Evolutionary conservation across 2,113 vertebrate species (phyloP).

Genomic region (Antechinus stuartii): DNA sequence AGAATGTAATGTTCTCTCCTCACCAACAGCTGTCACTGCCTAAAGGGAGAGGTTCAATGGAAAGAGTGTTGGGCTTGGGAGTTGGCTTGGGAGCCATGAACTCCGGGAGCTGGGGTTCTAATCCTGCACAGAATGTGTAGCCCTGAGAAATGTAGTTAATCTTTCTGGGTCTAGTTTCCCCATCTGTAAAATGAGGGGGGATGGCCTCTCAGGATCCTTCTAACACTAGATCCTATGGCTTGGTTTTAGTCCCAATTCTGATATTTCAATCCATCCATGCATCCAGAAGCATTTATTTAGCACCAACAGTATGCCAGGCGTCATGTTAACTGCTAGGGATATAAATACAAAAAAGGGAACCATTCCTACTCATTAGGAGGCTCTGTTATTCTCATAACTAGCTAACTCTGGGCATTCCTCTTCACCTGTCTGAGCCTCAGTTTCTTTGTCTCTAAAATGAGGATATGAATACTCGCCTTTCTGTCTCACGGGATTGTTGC

Average conservation of each 20-base stretch:
- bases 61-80: background rate
- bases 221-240: background rate
- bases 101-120: background rate
- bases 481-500: background rate
- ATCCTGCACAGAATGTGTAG: background rate
- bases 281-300: background rate
- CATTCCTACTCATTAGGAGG: background rate
- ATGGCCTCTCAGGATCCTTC: background rate
- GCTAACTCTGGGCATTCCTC: no score
- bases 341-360: background rate
- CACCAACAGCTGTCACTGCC: background rate
- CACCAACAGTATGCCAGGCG: background rate
- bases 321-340: background rate
- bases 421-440: background rate
- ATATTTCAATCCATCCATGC: background rate
- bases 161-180: background rate
- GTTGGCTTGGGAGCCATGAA: background rate
- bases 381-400: background rate
- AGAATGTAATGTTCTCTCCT: background rate
- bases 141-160: background rate
- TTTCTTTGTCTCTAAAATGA: background rate
- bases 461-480: background rate
- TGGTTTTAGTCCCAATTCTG: background rate
- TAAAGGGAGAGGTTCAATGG: background rate
- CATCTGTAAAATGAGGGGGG: background rate